Conservation (phyloP, 2,113 vertebrate genomes). For the Machaerirhynchus nigripectus region DNA sequence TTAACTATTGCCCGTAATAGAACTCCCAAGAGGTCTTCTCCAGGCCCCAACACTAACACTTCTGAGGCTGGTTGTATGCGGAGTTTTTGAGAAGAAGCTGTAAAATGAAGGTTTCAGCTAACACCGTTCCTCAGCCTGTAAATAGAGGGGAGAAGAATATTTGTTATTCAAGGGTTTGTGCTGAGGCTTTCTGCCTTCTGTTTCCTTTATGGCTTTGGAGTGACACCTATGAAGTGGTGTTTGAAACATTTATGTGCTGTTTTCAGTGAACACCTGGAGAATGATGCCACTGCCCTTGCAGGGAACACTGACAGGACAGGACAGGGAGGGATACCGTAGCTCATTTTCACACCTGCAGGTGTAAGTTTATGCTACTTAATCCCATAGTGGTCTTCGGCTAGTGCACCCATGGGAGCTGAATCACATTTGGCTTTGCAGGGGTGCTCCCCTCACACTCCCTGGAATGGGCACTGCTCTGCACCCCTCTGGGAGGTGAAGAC, state of each 20-base stretch:
- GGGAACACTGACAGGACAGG: not conserved
- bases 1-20: constrained; percentile 10
- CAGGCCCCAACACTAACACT: constrained; percentile 35
- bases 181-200: not conserved
- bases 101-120: constrained; percentile 13
- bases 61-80: not conserved
- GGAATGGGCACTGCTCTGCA: not conserved
- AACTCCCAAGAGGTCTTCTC: constrained; percentile 34
- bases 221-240: not conserved
- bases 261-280: not conserved
- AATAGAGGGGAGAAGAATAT: not conserved
- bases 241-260: constrained; percentile 20
- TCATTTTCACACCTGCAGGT: not conserved
- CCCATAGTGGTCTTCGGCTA: not conserved
- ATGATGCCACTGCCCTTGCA: not conserved
- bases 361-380: not conserved
- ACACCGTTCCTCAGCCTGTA: not conserved
- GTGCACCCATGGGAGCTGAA: not conserved
- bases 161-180: not conserved
- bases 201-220: not conserved
- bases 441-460: not conserved
- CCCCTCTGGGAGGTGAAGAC: accelerated
- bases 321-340: not conserved
- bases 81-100: constrained; percentile 25
- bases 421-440: not conserved